Base-by-base conservation (phyloP, 1,140 invertebrate species). In the Drosophila guanche region DNA sequence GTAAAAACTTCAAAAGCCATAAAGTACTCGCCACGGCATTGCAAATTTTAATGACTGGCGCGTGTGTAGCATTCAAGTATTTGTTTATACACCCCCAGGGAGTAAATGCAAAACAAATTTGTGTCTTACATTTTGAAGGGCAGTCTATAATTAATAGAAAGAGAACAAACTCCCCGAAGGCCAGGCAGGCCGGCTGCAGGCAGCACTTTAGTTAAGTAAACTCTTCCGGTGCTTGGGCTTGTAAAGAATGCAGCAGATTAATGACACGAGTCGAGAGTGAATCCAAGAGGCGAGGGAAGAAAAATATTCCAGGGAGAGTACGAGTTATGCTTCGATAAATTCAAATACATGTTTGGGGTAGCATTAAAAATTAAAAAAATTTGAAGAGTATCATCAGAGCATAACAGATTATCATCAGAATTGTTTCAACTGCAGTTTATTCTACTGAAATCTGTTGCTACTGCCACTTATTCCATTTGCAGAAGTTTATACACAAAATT, bases 11-110 rank as follows among this genome's bases (percentile, higher is more conserved):
- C 77, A 80, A 80, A 80, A 80, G 78, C 67, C 56, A 25, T 48
- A 55, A 63, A 63, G 66, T 58, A 41, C 55, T 69, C 51, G 76
- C 25, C 56, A 22, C 37, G 57, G 5, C 3, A 71, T 71, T 53
- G 46, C 53, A 69, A 80, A 66, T 62, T 80, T 80, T 80, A 80
- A 80, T 79, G 78, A 80, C 78, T 76, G 72, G 69, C 78, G 77
- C 78, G 78, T 80, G 76, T 80, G 78, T 20, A 0, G 66, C 78
- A 65, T 43, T 59, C 65, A 59, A 48, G 56, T 79, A 72, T 80
- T 80, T 80, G 72, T 80, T 67, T 76, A 62, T 58, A 69, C 58
- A 69, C 61, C 72, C 55, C 66, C 69, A 63, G 58, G 48, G 10
- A 33, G 25, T 8, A 33, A 63, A 43, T 63, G 33, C 29, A 33